These are phyloP conservation scores for Pammene aurita DNA, from an alignment of 2,888 invertebrate species.

Conservation along the genomic window DNA sequence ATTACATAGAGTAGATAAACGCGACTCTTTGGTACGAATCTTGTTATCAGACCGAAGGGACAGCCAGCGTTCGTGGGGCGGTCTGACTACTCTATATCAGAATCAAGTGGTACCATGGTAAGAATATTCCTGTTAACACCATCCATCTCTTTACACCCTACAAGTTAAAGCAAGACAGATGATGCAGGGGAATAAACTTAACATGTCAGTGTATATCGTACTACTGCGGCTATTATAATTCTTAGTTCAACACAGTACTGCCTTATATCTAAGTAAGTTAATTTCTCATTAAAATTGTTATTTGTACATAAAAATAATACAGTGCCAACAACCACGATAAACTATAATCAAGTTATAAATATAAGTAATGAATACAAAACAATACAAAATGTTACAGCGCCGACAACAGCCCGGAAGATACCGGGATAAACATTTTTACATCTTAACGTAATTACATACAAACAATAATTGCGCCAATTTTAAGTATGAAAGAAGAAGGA, in stretches of 20 bases:
- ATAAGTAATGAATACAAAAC: constrained; percentile 71
- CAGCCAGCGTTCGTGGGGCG: constrained; percentile 9
- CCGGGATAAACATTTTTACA: constrained; percentile 38
- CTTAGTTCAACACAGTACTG: constrained; percentile 35
- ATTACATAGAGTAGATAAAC: constrained; percentile 75
- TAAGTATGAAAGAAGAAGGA: constrained; percentile 24
- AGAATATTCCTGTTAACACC: background rate
- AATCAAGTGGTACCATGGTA: constrained; percentile 15
- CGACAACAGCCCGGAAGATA: constrained; percentile 42
- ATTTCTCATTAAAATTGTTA: constrained; percentile 76
- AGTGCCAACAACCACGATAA: constrained; percentile 79
- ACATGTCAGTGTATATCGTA: constrained; percentile 11
- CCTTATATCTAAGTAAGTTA: constrained; percentile 75
- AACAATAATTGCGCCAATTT: constrained; percentile 41
- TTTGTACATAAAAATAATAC: constrained; percentile 82
- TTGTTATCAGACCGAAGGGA: constrained; percentile 48
- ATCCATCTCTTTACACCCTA: constrained; percentile 14
- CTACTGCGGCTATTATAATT: constrained; percentile 33
- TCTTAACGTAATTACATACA: constrained; percentile 38
- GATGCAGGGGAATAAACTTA: background rate
- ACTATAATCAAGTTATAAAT: constrained; percentile 77
- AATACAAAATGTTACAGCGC: constrained; percentile 67
- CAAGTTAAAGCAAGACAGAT: constrained; percentile 10
- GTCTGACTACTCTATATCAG: constrained; percentile 33
- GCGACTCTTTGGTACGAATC: constrained; percentile 78